phyloP scores from a whole-genome alignment of 1,140 invertebrate species.

The Plutomurus gul region DNA sequence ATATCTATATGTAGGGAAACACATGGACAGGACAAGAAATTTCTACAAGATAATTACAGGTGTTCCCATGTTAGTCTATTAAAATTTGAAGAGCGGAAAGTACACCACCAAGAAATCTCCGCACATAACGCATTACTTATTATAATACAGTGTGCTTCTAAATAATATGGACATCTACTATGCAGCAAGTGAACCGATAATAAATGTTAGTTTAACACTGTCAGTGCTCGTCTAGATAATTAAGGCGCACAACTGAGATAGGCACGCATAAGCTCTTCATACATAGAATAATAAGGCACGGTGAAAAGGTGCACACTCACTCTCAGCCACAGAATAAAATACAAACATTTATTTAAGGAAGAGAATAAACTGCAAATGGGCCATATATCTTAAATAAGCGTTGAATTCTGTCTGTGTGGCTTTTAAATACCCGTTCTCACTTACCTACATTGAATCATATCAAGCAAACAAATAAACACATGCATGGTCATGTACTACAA shows the following conservation, averaged over 20 bases:
- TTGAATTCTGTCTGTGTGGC: neutral
- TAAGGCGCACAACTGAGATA: too few relatives aligned
- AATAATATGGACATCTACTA: too few relatives aligned
- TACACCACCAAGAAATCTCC: neutral
- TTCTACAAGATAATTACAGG: slow-evolving; percentile 53
- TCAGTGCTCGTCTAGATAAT: too few relatives aligned
- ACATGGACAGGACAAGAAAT: slow-evolving; percentile 49
- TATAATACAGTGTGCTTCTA: neutral
- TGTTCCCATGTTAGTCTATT: slow-evolving; percentile 44
- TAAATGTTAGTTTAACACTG: too few relatives aligned
- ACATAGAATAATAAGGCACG: too few relatives aligned
- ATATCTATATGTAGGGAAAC: too few relatives aligned
- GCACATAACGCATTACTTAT: too few relatives aligned
- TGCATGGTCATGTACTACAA: too few relatives aligned
- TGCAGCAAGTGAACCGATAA: too few relatives aligned
- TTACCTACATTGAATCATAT: neutral
- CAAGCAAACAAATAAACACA: too few relatives aligned
- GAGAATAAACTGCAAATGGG: neutral
- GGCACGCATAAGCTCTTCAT: too few relatives aligned
- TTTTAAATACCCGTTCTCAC: slow-evolving; percentile 6
- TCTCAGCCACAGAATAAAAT: neutral
- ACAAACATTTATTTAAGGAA: neutral
- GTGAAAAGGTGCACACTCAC: too few relatives aligned
- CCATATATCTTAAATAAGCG: neutral
- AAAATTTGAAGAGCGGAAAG: slow-evolving; percentile 42